Evolutionary conservation across 2,113 vertebrate genomes (phyloP).

Genomic region (Otis tarda): DNA sequence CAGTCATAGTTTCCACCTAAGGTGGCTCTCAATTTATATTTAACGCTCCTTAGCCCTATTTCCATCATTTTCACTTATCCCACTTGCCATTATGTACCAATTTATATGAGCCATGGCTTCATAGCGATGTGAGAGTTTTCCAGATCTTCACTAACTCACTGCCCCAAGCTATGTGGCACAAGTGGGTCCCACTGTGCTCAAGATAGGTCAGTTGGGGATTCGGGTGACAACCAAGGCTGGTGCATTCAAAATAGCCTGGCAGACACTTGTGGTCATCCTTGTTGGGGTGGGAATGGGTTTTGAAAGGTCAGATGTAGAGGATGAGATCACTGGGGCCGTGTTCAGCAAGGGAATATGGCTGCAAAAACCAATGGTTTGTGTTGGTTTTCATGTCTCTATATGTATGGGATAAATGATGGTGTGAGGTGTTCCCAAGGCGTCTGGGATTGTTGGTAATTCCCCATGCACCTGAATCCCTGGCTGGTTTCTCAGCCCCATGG

Average conservation of each 20-base stretch:
- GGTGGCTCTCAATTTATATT: background rate
- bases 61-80: background rate
- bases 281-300: background rate
- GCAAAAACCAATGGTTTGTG: background rate
- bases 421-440: background rate
- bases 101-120: background rate
- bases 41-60: background rate
- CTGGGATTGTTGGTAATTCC: background rate
- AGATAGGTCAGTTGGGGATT: background rate
- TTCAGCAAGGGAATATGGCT: background rate
- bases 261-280: background rate
- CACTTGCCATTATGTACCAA: background rate
- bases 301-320: background rate
- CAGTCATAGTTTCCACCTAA: background rate
- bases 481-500: background rate
- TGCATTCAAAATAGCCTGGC: background rate
- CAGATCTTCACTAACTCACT: background rate
- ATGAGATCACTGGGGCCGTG: background rate
- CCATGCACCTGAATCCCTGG: background rate
- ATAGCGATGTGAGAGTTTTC: background rate
- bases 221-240: background rate
- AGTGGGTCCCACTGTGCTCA: background rate
- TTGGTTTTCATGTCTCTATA: background rate
- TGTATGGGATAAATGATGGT: background rate
- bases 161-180: background rate